Evolutionary conservation across 1,140 invertebrate species (phyloP).

Genomic region (Thaumetopoea pityocampa): DNA sequence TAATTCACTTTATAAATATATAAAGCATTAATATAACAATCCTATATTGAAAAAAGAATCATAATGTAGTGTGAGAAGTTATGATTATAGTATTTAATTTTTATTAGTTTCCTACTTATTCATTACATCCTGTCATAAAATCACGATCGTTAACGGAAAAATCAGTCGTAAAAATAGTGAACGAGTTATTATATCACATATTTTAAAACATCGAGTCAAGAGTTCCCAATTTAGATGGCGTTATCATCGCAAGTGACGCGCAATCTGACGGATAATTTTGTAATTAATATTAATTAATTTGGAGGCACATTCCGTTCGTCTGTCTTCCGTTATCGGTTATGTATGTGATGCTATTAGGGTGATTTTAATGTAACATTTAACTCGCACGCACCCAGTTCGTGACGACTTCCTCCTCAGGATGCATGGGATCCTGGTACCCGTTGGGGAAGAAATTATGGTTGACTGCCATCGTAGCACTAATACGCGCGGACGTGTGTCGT

Average conservation of each 20-base stretch:
- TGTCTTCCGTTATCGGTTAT: background rate
- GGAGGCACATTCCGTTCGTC: slow-evolving; percentile 1
- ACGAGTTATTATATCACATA: slow-evolving; percentile 55
- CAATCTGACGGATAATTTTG: slow-evolving; percentile 16
- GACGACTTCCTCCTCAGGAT: slow-evolving; percentile 66
- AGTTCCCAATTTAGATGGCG: slow-evolving; percentile 45
- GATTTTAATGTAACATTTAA: slow-evolving; percentile 9
- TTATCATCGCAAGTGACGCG: slow-evolving; percentile 22
- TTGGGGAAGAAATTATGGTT: slow-evolving; percentile 71
- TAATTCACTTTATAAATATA: too few species aligned
- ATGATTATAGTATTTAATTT: too few species aligned
- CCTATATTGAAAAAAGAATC: too few species aligned
- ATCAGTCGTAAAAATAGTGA: slow-evolving; percentile 22
- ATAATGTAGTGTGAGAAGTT: too few species aligned
- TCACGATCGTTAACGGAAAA: slow-evolving; percentile 26
- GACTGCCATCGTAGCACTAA: slow-evolving; percentile 53
- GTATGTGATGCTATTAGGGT: background rate
- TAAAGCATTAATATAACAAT: too few species aligned
- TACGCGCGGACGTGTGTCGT: slow-evolving; percentile 49
- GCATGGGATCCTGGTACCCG: slow-evolving; percentile 69
- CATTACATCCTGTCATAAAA: slow-evolving; percentile 5
- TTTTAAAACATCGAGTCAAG: slow-evolving; percentile 47
- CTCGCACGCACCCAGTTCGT: slow-evolving; percentile 64
- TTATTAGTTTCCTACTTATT: too few species aligned
- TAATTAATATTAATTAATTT: slow-evolving; percentile 7